Conservation (phyloP, 2,113 vertebrate species). For the Leptodactylus fuscus region DNA sequence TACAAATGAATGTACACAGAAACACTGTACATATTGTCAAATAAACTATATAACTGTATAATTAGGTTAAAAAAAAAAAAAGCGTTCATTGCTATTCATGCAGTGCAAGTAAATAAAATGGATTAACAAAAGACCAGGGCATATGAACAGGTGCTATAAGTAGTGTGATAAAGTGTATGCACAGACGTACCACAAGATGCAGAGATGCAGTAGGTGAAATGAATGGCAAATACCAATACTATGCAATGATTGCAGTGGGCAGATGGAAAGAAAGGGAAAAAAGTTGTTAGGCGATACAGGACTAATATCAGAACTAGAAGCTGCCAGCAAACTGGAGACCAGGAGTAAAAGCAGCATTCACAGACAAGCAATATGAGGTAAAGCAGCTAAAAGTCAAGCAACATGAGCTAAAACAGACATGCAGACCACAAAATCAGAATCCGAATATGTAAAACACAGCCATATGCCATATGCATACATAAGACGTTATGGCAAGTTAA, state of each 20-base stretch:
- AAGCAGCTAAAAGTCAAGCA: constrained; percentile 2
- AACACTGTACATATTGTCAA: neutral
- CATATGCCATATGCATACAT: neutral
- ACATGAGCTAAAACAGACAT: neutral
- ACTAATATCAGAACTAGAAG: constrained; percentile 34
- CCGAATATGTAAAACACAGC: neutral
- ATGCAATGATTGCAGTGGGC: constrained; percentile 76
- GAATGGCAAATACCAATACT: constrained; percentile 79
- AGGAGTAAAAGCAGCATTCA: neutral
- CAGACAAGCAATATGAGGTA: neutral
- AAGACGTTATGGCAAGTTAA: neutral
- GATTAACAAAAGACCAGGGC: neutral
- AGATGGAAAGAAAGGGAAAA: constrained; percentile 69
- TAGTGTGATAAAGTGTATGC: constrained; percentile 59
- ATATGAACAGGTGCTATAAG: neutral
- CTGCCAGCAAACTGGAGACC: constrained; percentile 42
- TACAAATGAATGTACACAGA: neutral
- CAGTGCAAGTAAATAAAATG: neutral
- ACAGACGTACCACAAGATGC: constrained; percentile 78
- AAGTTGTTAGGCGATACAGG: constrained; percentile 70
- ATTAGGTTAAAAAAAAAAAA: neutral
- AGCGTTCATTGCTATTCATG: neutral
- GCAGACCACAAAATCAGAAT: neutral
- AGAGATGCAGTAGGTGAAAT: constrained; percentile 78
- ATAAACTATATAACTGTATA: neutral